These are phyloP conservation scores for Drosophila watanabei DNA, from an alignment of 1,140 invertebrate species.

Conservation along the genomic window DNA sequence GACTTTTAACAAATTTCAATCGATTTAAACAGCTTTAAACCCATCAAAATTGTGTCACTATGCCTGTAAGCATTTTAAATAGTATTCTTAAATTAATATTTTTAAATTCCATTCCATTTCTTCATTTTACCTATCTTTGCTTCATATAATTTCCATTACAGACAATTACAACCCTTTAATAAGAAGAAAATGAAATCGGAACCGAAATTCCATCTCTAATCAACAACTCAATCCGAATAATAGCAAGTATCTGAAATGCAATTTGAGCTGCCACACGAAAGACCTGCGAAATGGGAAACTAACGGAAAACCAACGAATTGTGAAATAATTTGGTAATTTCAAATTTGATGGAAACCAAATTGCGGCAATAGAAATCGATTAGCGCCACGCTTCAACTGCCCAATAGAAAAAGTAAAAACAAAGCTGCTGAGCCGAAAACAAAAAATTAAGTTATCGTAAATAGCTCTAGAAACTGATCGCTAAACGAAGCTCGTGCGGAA, in stretches of 20 bases:
- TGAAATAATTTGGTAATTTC: slow-evolving; percentile 60
- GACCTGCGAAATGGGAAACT: slow-evolving; percentile 47
- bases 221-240: slow-evolving; percentile 50
- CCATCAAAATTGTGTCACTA: too few relatives aligned
- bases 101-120: too few relatives aligned
- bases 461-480: slow-evolving; percentile 26
- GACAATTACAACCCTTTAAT: slow-evolving; percentile 31
- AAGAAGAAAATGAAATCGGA: slow-evolving; percentile 47
- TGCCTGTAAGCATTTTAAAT: too few relatives aligned
- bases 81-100: neutral
- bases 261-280: slow-evolving; percentile 40
- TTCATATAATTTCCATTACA: neutral
- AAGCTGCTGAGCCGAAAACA: neutral
- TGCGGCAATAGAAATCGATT: slow-evolving; percentile 62
- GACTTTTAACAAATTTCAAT: too few relatives aligned
- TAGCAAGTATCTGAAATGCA: slow-evolving; percentile 40
- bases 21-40: too few relatives aligned
- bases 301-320: slow-evolving; percentile 48
- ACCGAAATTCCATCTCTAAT: slow-evolving; percentile 23
- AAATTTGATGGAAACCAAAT: slow-evolving; percentile 49
- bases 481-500: slow-evolving; percentile 62
- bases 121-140: neutral
- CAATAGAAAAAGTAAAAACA: neutral
- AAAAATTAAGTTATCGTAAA: slow-evolving; percentile 74
- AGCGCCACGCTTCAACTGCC: slow-evolving; percentile 51